Percentiles rank a stretch among this genome's conserved stretches.
Conservation (phyloP, 2,797 vertebrate species). For the Sebastes vulpes region DNA sequence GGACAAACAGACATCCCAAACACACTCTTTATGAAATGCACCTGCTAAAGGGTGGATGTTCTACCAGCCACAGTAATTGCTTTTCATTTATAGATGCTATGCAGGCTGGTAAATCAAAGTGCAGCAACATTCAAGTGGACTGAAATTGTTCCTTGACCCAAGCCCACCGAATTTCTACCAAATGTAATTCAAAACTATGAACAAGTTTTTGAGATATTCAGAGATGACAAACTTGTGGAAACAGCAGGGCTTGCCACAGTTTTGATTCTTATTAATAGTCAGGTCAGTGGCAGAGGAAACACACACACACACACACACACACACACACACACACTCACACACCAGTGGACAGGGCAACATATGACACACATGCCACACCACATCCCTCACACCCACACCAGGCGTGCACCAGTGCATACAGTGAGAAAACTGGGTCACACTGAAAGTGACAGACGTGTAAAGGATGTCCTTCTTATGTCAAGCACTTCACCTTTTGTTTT, state of each 20-base stretch:
- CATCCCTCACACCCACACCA: background rate
- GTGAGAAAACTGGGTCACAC: slow-evolving; percentile 2
- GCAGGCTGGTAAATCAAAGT: background rate
- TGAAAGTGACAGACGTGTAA: slow-evolving; percentile 12
- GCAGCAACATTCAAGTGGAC: background rate
- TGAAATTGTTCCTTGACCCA: background rate
- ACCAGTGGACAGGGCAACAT: background rate
- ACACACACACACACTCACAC: background rate
- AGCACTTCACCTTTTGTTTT: background rate
- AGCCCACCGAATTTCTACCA: background rate
- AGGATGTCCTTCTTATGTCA: background rate
- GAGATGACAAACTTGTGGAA: background rate
- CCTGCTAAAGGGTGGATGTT: background rate
- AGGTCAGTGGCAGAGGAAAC: background rate
- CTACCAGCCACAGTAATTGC: background rate
- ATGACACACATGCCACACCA: background rate
- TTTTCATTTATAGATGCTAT: background rate
- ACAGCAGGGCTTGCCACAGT: background rate
- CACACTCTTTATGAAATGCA: slow-evolving; percentile 10
- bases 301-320: background rate
- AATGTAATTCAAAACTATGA: background rate
- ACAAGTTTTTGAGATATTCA: background rate
- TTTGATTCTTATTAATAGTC: background rate
- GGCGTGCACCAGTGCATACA: background rate
- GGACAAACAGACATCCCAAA: background rate